These are phyloP conservation scores for Deroplatys truncata DNA, from an alignment of 2,888 invertebrate species.

Conservation along the genomic window DNA sequence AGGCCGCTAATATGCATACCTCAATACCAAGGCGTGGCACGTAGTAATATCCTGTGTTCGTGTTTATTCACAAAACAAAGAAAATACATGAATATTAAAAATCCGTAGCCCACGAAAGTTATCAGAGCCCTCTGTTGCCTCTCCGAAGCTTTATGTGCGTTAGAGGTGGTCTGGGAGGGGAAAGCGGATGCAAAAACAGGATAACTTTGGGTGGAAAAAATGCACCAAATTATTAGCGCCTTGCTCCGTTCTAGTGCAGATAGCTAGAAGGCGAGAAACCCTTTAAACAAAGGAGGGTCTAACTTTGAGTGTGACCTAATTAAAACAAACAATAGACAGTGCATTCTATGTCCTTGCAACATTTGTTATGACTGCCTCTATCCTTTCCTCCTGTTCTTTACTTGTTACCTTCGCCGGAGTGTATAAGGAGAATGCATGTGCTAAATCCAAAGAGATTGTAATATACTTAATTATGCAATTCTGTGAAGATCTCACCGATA, in stretches of 20 bases:
- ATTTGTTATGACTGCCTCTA: background rate
- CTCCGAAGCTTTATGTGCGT: no score
- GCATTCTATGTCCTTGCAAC: background rate
- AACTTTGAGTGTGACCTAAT: background rate
- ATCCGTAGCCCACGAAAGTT: background rate
- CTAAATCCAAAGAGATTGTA: no score
- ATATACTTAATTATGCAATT: no score
- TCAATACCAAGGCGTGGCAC: background rate
- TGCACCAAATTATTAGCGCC: background rate
- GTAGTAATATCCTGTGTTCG: background rate
- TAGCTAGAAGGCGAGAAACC: background rate
- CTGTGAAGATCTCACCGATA: no score
- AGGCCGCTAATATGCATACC: background rate
- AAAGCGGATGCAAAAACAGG: background rate
- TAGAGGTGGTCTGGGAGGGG: no score
- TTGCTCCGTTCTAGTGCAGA: background rate
- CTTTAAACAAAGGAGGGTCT: background rate
- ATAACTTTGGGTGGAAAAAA: background rate
- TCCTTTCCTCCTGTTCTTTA: background rate
- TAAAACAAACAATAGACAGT: background rate
- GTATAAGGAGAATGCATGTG: no score
- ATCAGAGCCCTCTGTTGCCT: background rate
- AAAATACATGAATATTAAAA: background rate
- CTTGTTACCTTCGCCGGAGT: no score
- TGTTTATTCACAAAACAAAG: background rate